Evolutionary conservation across 2,797 vertebrate genomes (phyloP).

Genomic region (Eleutherodactylus coqui): DNA sequence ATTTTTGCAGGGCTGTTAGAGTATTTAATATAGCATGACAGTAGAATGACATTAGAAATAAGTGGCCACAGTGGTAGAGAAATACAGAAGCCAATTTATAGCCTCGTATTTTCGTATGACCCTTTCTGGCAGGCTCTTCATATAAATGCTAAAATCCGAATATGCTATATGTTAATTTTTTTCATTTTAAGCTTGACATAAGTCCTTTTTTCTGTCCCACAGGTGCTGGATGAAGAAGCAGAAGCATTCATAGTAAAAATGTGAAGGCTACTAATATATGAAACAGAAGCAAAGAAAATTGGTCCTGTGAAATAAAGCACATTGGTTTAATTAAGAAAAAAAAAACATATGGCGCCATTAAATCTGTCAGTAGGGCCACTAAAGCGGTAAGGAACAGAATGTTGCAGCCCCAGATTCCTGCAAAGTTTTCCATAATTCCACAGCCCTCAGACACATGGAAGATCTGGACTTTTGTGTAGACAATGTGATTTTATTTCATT

Average conservation of each 20-base stretch:
- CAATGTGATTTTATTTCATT: conserved; percentile 75
- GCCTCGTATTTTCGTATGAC: too few species aligned
- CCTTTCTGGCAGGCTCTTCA: too few species aligned
- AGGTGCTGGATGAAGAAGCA: conserved; percentile 99
- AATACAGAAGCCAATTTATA: too few species aligned
- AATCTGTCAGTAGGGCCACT: conserved; percentile 14
- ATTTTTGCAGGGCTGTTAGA: too few species aligned
- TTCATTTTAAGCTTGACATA: too few species aligned
- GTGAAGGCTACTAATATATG: conserved; percentile 99
- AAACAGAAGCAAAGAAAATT: conserved; percentile 99
- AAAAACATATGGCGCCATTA: conserved; percentile 1
- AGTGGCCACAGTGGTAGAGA: too few species aligned
- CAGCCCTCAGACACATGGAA: conserved; percentile 76
- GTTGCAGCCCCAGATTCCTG: conserved; percentile 71
- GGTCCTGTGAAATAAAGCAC: conserved; percentile 92
- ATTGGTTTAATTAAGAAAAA: conserved; percentile 8
- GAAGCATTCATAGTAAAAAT: conserved; percentile 99
- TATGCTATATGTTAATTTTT: too few species aligned
- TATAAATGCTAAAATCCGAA: too few species aligned
- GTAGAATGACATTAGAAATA: too few species aligned
- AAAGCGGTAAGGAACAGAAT: conserved; percentile 61
- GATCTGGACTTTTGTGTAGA: conserved; percentile 83
- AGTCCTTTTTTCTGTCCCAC: conserved; percentile 43
- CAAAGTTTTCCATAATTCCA: conserved; percentile 68
- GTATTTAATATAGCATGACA: too few species aligned